Evolutionary conservation across 2,797 vertebrate species (phyloP).

Genomic region (Micromesistius poutassou): DNA sequence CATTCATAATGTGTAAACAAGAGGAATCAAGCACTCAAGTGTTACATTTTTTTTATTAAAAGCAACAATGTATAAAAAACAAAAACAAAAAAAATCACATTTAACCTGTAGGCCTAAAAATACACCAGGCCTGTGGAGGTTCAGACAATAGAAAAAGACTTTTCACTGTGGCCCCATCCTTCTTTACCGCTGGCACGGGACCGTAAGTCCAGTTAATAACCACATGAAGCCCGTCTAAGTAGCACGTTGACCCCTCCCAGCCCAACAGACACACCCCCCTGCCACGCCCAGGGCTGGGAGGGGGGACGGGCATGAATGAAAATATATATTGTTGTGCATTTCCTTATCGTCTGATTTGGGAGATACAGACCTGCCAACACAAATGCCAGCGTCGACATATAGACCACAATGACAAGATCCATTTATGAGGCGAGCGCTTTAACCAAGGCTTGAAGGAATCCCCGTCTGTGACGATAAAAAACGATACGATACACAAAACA

Average conservation of each 20-base stretch:
- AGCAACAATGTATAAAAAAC: constrained; percentile 1
- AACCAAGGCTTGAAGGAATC: background rate
- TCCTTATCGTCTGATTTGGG: background rate
- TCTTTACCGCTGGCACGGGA: background rate
- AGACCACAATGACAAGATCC: background rate
- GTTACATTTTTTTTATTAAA: background rate
- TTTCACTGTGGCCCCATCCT: background rate
- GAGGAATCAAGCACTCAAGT: background rate
- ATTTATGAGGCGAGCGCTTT: background rate
- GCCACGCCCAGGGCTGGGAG: background rate
- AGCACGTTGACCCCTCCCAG: background rate
- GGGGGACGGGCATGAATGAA: background rate
- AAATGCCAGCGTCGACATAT: background rate
- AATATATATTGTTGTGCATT: background rate
- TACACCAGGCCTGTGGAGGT: background rate
- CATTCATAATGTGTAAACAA: background rate
- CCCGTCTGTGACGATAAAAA: background rate
- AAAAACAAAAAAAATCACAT: background rate
- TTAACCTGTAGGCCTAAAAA: background rate
- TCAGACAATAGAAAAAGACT: background rate
- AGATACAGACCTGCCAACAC: background rate
- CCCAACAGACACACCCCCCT: too few species aligned
- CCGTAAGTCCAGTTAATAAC: background rate
- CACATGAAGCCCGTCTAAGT: background rate
- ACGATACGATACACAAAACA: background rate